Evolutionary conservation across 2,113 vertebrate genomes (phyloP), one percentile per base, ranked within the genome.

Genomic region (Muntiacus muntjak): DNA sequence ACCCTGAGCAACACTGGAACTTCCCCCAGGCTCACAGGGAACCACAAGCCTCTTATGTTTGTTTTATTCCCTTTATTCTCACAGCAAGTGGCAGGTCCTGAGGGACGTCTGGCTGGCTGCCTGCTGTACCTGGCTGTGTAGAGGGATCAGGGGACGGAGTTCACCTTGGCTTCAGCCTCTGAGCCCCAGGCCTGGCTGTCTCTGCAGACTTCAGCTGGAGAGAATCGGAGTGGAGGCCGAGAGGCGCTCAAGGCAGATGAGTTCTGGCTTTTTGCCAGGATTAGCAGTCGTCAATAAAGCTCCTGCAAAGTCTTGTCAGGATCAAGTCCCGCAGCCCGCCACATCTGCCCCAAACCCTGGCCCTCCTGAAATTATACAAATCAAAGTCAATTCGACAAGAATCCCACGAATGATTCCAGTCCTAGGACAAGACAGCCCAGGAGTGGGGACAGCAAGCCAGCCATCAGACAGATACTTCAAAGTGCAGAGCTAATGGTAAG

Each of bases 381-480:
- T 55, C 83, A 52, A 71, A 55, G 83, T 57, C 52, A 43, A 6
- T 57, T 55, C 2, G 52, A 45, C 23, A 84, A 74, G 33, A 52
- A 43, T 13, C 19, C 11, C 43, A 3, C 1, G 21, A 2, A 16
- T 3, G 12, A 47, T 91, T 45, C 36, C 15, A 88, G 74, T 21
- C n/a, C 74, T 36, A 94, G 45, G 36, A 36, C 40, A 82, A 90
- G 33, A 89, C 14, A 30, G 50, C 13, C 50, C 88, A 26, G 21
- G 81, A 50, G 2, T 36, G 0, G 33, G 3, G 16, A 88, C 14
- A 71, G 57, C 14, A 55, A 47, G 64, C 1, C 0, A 1, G 52
- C 50, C 8, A 3, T 55, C 79, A 62, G 45, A 74, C 3, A 10
- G 40, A 89, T 30, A 21, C 25, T 57, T 60, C 33, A 33, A 26